Evolutionary conservation across 2,113 vertebrate genomes (phyloP), one percentile per base, ranked within the genome.

Genomic region (Puntigrus tetrazona): DNA sequence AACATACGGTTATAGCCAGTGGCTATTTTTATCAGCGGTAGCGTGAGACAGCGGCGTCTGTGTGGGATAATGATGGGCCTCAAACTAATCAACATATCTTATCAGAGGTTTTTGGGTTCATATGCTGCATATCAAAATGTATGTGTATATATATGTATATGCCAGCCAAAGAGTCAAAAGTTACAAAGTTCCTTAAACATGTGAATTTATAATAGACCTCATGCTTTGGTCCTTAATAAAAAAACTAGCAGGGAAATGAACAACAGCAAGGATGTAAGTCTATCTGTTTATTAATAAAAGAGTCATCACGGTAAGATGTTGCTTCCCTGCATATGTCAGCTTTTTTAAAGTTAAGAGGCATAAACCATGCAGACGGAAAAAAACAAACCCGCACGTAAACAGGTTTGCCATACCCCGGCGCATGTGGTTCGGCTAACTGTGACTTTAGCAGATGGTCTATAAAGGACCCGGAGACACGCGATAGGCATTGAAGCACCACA

Each of bases 1-100:
- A 29, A 45, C 59, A 65, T 7, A 38, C 2, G 9, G 36, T 29
- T 31, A 29, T 11, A 22, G 59, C 59, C 16, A 65, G 31, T 45
- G 78, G 18, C 16, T 65, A 80, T 65, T 80, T 80, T 31, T 65
- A 31, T 47, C 78, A 45, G 34, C 41, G 31, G 25, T 47, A 75
- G 45, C 1, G 74, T 16, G 29, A 38, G 52, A 38, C 55, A 57
- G 52, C 59, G 11, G 29, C 16, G 52, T 63, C n/a, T 20, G 4
- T 65, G 78, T 45, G 78, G 77, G 52, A 63, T 22, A 75, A 11
- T 3, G 11, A 4, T 3, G 29, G 45, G 4, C 31, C 22, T 78
- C 38, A 41, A 57, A n/a, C 31, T 18, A 41, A 78, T 59, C 52
- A 59, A 36, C 34, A 59, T n/a, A 22, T 20, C 4, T 55, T 34